phyloP scores from a whole-genome alignment of 2,797 vertebrate species.

The Heliangelus exortis region DNA sequence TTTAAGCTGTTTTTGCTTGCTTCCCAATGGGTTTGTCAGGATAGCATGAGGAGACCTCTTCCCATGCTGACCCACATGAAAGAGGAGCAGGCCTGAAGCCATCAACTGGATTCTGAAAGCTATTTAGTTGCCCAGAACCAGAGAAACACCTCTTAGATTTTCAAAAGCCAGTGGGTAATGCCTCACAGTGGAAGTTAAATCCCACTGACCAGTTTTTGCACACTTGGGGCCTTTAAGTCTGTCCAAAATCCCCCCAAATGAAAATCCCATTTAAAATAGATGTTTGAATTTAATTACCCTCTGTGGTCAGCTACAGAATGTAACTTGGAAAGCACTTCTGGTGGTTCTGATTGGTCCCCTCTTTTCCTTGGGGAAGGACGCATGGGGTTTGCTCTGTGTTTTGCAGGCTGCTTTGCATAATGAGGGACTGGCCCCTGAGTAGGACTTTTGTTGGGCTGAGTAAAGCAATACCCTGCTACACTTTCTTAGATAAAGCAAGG shows the following conservation, averaged over 20 bases:
- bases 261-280: slow-evolving; percentile 11
- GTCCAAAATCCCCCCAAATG: not conserved
- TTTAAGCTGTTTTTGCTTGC: not conserved
- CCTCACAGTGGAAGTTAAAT: not conserved
- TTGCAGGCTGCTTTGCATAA: not conserved
- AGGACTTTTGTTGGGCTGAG: slow-evolving; percentile 29
- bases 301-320: slow-evolving; percentile 1
- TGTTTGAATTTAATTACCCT: slow-evolving; percentile 19
- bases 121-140: not conserved
- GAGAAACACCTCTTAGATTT: not conserved
- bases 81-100: not conserved
- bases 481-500: slow-evolving; percentile 36
- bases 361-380: not conserved
- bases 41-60: not conserved
- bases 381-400: not conserved
- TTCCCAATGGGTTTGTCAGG: not conserved
- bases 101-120: not conserved
- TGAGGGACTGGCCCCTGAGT: not conserved
- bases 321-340: not conserved
- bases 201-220: not conserved
- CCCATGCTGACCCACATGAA: not conserved
- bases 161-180: slow-evolving; percentile 16
- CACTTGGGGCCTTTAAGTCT: not conserved
- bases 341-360: not conserved
- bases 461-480: slow-evolving; percentile 38